Evolutionary conservation across 2,888 invertebrate species (phyloP).

Genomic region (Rhodophaea formosa): DNA sequence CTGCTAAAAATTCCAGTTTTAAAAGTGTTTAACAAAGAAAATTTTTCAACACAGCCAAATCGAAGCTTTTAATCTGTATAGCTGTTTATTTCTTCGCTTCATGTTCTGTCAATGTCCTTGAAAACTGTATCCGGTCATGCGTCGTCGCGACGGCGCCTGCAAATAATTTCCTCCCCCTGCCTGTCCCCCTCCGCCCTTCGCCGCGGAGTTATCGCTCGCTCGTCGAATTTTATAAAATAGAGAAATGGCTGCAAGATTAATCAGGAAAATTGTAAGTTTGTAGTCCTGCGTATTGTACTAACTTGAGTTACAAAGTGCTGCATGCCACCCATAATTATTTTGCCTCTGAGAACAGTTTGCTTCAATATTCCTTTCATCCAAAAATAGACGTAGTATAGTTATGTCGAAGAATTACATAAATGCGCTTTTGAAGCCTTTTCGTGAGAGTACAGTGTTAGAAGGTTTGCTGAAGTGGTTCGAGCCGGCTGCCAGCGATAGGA

Average conservation of each 20-base stretch:
- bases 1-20: background rate
- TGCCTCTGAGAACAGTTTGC: slow-evolving; percentile 38
- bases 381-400: slow-evolving; percentile 78
- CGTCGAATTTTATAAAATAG: slow-evolving; percentile 61
- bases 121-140: slow-evolving; percentile 75
- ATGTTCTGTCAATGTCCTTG: slow-evolving; percentile 39
- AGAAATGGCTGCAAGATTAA: slow-evolving; percentile 80
- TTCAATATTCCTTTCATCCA: slow-evolving; percentile 61
- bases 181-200: slow-evolving; percentile 56
- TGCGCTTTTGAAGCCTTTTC: slow-evolving; percentile 76
- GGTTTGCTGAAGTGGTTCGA: slow-evolving; percentile 61
- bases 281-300: slow-evolving; percentile 54
- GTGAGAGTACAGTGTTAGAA: slow-evolving; percentile 72
- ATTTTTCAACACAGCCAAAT: background rate
- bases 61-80: background rate
- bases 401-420: slow-evolving; percentile 81
- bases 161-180: slow-evolving; percentile 38
- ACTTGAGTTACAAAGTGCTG: slow-evolving; percentile 44
- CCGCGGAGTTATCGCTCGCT: slow-evolving; percentile 62
- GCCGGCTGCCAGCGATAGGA: slow-evolving; percentile 46
- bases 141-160: slow-evolving; percentile 70
- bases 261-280: slow-evolving; percentile 79
- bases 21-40: background rate
- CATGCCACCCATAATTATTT: slow-evolving; percentile 50
- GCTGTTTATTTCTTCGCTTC: background rate